Base-by-base conservation (phyloP, 2,888 invertebrate genomes). In the Ophion costatus region DNA sequence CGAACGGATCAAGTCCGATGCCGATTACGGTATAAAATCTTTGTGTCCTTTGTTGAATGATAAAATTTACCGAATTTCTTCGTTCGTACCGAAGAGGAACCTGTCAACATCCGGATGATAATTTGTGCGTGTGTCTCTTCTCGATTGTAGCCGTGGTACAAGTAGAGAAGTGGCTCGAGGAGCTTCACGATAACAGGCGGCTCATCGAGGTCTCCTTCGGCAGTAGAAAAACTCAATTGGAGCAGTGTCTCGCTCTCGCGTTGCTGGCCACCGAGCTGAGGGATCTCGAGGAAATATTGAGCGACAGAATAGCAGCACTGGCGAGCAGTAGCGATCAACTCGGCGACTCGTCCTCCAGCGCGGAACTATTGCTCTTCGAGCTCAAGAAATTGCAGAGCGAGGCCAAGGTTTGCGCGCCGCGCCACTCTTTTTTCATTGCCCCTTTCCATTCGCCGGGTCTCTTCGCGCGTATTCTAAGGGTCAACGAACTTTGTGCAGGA, bases 241-340 rank as follows among this genome's bases (percentile, higher is more conserved):
- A 97, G 91, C 97, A 97, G 92, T 96, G 97, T 89, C 94, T 97
- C 83, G 96, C 97, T 57, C 94, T 97, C 81, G 96, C 97, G 70
- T 94, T 97, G 89, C 94, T 97, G 57, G 96, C 97, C 71, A 95
- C 95, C 69, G 97, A 97, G 92, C 94, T 97, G 74, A 94, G 95
- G 70, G 95, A 96, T 87, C 93, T 97, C 45, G 96, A 96, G 90
- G 94, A 95, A 24, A 94, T 95, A 66, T 92, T 97, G 22, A 94
- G 94, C 78, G 94, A 95, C 78, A 94, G 95, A 87, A 94, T 95
- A 75, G 94, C 95, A 64, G 94, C 95, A 20, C 93, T 96, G 63
- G 92, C 94, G 42, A 93, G 92, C 73, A 95, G 95, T 83, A 95
- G 95, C 86, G 95, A 96, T 89, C 95, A 95, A 84, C 94, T 96